phyloP scores from a whole-genome alignment of 2,888 invertebrate species.

The Cremastinae sp. region DNA sequence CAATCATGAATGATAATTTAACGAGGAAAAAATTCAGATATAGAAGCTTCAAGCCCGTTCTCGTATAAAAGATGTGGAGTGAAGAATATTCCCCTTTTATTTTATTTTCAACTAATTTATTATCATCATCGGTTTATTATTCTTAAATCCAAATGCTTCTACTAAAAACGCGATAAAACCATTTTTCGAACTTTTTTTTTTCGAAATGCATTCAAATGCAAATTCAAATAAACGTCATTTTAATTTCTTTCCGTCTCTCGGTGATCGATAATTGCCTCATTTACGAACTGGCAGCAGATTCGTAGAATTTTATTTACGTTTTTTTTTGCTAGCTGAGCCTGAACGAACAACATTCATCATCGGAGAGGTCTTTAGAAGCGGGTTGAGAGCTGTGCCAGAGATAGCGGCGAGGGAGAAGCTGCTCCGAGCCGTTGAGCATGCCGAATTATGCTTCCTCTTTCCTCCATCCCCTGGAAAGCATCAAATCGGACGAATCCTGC shows the following conservation, averaged over 20 bases:
- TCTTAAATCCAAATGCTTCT: background rate
- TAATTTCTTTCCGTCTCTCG: background rate
- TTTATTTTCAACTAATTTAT: no score
- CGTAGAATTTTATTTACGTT: no score
- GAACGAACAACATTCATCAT: conserved; percentile 62
- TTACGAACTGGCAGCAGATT: no score
- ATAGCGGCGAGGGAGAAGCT: conserved; percentile 40
- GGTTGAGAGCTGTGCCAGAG: conserved; percentile 43
- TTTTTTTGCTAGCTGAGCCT: conserved; percentile 9
- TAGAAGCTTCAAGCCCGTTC: background rate
- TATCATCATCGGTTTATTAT: background rate
- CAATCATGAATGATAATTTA: conserved; percentile 51
- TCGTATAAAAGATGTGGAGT: conserved; percentile 22
- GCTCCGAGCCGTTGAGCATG: conserved; percentile 59
- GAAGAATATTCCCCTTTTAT: background rate
- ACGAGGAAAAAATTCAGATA: conserved; percentile 32
- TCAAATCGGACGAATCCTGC: conserved; percentile 54
- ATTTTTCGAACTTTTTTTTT: background rate
- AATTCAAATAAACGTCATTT: background rate
- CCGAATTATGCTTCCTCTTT: conserved; percentile 53
- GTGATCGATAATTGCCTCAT: no score
- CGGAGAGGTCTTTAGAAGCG: conserved; percentile 38
- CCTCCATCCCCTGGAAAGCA: conserved; percentile 13
- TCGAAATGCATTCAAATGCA: no score
- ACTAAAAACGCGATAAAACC: background rate